Evolutionary conservation across 2,888 invertebrate genomes (phyloP).

Genomic region (Labia minor): DNA sequence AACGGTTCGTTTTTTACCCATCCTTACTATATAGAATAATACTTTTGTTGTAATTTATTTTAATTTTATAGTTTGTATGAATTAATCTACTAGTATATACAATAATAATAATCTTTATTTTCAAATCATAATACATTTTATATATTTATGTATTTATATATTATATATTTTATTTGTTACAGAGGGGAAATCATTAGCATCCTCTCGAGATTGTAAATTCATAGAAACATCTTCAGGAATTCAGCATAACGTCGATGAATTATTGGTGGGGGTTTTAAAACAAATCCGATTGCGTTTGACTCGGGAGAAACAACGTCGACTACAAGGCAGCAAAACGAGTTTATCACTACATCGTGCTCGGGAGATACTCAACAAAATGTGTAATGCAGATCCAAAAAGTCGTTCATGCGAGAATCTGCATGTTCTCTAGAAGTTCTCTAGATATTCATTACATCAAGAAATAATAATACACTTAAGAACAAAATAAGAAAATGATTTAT

Average conservation of each 20-base stretch:
- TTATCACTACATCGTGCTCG: slow-evolving; percentile 69
- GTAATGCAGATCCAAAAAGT: slow-evolving; percentile 77
- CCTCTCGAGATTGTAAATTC: slow-evolving; percentile 88
- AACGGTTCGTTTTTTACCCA: too few species aligned
- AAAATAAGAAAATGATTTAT: too few species aligned
- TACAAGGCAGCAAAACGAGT: slow-evolving; percentile 51
- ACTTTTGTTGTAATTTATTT: too few species aligned
- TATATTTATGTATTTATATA: too few species aligned
- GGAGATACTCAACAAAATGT: slow-evolving; percentile 73
- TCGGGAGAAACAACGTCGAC: slow-evolving; percentile 55
- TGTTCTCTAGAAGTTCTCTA: slow-evolving; percentile 48
- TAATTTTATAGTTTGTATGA: too few species aligned
- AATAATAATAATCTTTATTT: too few species aligned
- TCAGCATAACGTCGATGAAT: slow-evolving; percentile 94
- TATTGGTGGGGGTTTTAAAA: slow-evolving; percentile 84
- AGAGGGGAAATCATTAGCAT: slow-evolving; percentile 92
- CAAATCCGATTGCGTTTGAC: slow-evolving; percentile 63
- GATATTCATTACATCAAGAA: too few species aligned
- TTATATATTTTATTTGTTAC: slow-evolving; percentile 36
- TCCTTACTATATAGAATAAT: too few species aligned
- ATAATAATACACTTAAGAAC: too few species aligned
- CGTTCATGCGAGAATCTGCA: slow-evolving; percentile 88
- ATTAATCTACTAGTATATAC: too few species aligned
- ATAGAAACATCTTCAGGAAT: slow-evolving; percentile 94
- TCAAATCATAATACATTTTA: too few species aligned